These are phyloP conservation scores for Microctonus aethiopoides DNA, from an alignment of 2,888 invertebrate genomes.

Conservation along the genomic window DNA sequence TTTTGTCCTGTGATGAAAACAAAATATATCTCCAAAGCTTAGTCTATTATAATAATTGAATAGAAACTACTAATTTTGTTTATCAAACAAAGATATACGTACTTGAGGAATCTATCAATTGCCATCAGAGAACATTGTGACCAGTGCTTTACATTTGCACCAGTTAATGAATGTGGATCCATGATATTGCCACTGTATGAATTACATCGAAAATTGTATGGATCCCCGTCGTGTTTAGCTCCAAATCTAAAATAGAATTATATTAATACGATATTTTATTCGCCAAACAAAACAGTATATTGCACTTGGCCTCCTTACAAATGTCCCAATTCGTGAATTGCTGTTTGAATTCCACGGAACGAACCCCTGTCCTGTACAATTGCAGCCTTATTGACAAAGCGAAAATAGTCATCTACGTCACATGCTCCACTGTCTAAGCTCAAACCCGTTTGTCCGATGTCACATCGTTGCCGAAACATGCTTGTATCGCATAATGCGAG, in stretches of 20 bases:
- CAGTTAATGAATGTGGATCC: slow-evolving; percentile 20
- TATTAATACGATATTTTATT: no score
- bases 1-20: background rate
- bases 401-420: background rate
- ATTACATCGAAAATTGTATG: background rate
- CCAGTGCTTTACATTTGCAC: slow-evolving; percentile 30
- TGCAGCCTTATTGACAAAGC: slow-evolving; percentile 7
- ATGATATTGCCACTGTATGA: slow-evolving; percentile 23
- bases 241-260: slow-evolving; percentile 32
- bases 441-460: background rate
- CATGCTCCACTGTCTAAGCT: slow-evolving; percentile 30
- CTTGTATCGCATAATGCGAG: background rate
- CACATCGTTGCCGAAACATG: background rate
- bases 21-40: background rate
- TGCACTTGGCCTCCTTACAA: no score
- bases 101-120: slow-evolving; percentile 1
- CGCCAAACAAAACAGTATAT: no score
- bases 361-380: slow-evolving; percentile 34
- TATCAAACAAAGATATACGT: no score
- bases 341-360: slow-evolving; percentile 35
- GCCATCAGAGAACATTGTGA: slow-evolving; percentile 29
- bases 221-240: slow-evolving; percentile 31
- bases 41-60: no score
- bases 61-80: no score
- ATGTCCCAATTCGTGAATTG: slow-evolving; percentile 40